phyloP scores from a whole-genome alignment of 2,888 invertebrate species.

The Drosophila quinaria region DNA sequence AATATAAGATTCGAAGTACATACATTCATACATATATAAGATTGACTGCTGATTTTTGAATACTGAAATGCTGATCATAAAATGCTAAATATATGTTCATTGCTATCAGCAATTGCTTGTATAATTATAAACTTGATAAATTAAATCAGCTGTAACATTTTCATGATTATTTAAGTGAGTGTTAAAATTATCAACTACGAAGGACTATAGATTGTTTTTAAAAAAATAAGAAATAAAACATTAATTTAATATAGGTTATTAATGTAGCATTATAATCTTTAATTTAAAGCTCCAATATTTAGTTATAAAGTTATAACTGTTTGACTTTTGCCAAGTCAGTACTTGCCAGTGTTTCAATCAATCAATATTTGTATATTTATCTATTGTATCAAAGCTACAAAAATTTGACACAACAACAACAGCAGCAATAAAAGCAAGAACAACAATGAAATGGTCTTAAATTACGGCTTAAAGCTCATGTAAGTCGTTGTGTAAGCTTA shows the following conservation, averaged over 20 bases:
- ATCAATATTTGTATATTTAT: constrained; percentile 36
- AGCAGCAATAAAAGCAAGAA: constrained; percentile 25
- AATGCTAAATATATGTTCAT: constrained; percentile 9
- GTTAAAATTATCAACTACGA: constrained; percentile 3
- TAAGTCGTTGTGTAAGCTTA: constrained; percentile 75
- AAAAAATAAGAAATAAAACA: too few relatives aligned
- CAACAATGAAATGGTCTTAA: constrained; percentile 57
- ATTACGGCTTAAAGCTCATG: constrained; percentile 75
- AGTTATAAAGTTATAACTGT: background rate
- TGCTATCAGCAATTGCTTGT: constrained; percentile 3
- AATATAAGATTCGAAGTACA: background rate
- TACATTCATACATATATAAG: background rate
- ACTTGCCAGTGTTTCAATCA: constrained; percentile 29
- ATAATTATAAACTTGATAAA: constrained; percentile 8
- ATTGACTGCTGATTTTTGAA: constrained; percentile 1
- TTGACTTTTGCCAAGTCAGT: background rate
- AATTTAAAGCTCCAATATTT: background rate
- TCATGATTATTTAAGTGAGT: constrained; percentile 13
- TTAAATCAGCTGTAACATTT: background rate
- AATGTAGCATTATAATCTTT: too few relatives aligned
- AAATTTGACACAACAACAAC: constrained; percentile 21
- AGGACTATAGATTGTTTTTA: too few relatives aligned
- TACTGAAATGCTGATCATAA: constrained; percentile 2
- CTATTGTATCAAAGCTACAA: constrained; percentile 41
- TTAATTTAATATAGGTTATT: too few relatives aligned